Conservation (phyloP, 2,888 invertebrate species). For the Pasiphila rectangulata region DNA sequence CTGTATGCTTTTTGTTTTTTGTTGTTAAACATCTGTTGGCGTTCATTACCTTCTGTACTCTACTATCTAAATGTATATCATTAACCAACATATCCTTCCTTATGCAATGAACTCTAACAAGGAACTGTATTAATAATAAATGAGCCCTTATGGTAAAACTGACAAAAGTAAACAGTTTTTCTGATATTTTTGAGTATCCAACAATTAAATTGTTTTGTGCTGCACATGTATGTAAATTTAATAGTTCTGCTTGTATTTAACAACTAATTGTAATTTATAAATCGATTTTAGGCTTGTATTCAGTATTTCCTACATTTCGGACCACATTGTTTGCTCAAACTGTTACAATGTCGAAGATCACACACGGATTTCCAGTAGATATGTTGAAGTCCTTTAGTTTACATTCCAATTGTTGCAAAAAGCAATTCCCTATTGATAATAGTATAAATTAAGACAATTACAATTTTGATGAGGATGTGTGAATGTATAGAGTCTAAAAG, state of each 20-base stretch:
- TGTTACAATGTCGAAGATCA: slow-evolving; percentile 41
- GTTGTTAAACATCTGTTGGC: background rate
- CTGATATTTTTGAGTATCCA: background rate
- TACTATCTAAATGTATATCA: too few relatives aligned
- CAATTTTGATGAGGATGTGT: slow-evolving; percentile 16
- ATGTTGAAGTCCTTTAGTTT: slow-evolving; percentile 7
- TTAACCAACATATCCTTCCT: too few relatives aligned
- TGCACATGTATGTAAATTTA: slow-evolving; percentile 13
- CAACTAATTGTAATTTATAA: slow-evolving; percentile 9
- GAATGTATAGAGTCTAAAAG: slow-evolving; percentile 28
- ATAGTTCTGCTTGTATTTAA: slow-evolving; percentile 10
- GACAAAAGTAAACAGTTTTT: background rate
- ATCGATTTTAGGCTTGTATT: background rate
- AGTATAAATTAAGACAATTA: slow-evolving; percentile 17
- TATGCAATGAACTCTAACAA: background rate
- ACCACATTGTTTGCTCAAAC: slow-evolving; percentile 28
- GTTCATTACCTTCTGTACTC: slow-evolving; percentile 4
- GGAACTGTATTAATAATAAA: background rate
- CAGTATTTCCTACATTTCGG: background rate
- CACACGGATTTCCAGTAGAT: slow-evolving; percentile 27
- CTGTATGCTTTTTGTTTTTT: slow-evolving; percentile 3
- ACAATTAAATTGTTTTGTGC: slow-evolving; percentile 6
- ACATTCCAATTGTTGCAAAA: slow-evolving; percentile 22
- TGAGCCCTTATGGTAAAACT: background rate
- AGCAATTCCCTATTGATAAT: slow-evolving; percentile 5